These are phyloP conservation scores for Morelia viridis DNA, from an alignment of 2,797 vertebrate species.

Conservation along the genomic window DNA sequence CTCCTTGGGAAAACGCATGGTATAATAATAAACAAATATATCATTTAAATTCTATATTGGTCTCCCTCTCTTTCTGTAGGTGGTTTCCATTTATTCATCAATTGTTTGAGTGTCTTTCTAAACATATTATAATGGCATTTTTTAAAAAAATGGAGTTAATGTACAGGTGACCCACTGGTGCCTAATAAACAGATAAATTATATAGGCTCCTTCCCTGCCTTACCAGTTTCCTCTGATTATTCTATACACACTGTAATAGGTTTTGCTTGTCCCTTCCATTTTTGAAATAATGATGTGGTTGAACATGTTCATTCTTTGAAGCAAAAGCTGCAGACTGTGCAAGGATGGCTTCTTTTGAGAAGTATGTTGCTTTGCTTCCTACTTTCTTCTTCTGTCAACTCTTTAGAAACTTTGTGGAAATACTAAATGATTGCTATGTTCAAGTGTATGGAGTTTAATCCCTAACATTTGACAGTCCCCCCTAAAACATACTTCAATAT, in stretches of 20 bases:
- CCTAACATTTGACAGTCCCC: no score
- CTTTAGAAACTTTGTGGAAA: neutral
- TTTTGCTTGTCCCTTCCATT: neutral
- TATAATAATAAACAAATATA: neutral
- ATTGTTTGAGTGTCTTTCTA: neutral
- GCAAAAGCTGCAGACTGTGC: neutral
- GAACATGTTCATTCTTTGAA: neutral
- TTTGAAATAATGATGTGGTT: neutral
- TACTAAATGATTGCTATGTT: no score
- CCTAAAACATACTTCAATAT: no score
- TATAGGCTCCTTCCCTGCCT: neutral
- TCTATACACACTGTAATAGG: neutral
- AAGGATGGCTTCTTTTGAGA: neutral
- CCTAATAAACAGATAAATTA: neutral
- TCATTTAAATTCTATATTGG: neutral
- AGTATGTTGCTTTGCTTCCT: neutral
- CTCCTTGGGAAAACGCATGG: neutral
- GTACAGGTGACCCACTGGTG: neutral
- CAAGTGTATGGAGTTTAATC: no score
- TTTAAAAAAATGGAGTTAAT: neutral
- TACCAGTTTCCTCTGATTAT: neutral
- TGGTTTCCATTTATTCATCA: neutral
- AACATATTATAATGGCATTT: neutral
- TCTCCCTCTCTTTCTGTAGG: neutral
- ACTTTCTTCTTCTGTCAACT: neutral